These are phyloP conservation scores for Scleropages formosus DNA, from an alignment of 2,797 vertebrate species.

Conservation along the genomic window DNA sequence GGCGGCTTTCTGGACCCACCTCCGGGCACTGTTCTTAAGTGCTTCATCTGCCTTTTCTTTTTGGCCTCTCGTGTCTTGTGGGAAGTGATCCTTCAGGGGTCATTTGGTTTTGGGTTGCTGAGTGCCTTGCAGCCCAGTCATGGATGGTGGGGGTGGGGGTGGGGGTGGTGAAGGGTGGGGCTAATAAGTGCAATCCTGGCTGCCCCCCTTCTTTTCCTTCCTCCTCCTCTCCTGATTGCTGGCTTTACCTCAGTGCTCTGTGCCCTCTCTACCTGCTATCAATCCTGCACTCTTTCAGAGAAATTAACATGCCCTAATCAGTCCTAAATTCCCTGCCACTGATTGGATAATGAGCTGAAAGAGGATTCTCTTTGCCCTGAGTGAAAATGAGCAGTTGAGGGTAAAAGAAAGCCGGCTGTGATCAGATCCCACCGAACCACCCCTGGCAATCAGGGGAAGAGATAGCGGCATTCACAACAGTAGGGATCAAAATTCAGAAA, in stretches of 20 bases:
- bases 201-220: not conserved
- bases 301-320: slow-evolving; percentile 57
- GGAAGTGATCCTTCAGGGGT: not conserved
- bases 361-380: slow-evolving; percentile 61
- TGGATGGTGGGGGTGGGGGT: not conserved
- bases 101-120: too few relatives aligned
- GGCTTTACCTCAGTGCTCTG: not conserved
- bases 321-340: slow-evolving; percentile 57
- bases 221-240: not conserved
- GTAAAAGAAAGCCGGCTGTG: slow-evolving; percentile 69
- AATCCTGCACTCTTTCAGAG: slow-evolving; percentile 43
- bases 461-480: too few relatives aligned
- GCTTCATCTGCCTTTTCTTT: not conserved
- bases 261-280: slow-evolving; percentile 14
- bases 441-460: too few relatives aligned
- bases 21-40: not conserved
- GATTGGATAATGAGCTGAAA: slow-evolving; percentile 60
- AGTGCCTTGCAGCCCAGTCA: not conserved
- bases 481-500: too few relatives aligned
- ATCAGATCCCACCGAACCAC: slow-evolving; percentile 41
- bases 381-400: slow-evolving; percentile 55
- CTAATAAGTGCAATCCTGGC: not conserved
- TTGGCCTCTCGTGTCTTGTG: not conserved
- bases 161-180: not conserved
- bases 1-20: not conserved